Base-by-base conservation (phyloP, 2,113 vertebrate species). In the Microtus richardsoni region DNA sequence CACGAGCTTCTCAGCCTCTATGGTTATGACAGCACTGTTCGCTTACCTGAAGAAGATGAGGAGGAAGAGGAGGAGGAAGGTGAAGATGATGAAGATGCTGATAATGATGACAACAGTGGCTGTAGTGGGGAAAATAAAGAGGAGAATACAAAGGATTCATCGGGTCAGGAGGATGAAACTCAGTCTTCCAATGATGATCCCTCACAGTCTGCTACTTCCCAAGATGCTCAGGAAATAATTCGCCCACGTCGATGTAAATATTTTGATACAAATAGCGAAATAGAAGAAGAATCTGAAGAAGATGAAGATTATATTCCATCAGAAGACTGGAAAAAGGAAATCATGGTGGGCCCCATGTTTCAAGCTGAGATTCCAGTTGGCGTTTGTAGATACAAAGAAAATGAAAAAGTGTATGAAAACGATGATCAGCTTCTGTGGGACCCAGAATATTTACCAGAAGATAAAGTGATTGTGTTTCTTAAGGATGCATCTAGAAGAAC, bases 291-390 rank as follows among this genome's bases (percentile, higher is more conserved):
- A 97, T 99, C 99, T 0, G 99, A 99, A 98, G 99, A 99, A 98
- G 99, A 99, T 98, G 99, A 99, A 98, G 99, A 99, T 98, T 99
- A 99, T 97, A 98, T 99, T 98, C 99, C 99, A 70, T 99, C 99
- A 94, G 99, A 99, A 98, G 99, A 99, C 94, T 99, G 99, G 99
- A 99, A 99, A 98, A 99, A 99, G 99, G 99, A n/a, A n/a, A n/a
- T n/a, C n/a, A n/a, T n/a, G n/a, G n/a, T n/a, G n/a, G n/a, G n/a
- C n/a, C n/a, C n/a, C n/a, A n/a, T n/a, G n/a, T n/a, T n/a, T n/a
- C n/a, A n/a, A n/a, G n/a, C n/a, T n/a, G n/a, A n/a, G n/a, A n/a
- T n/a, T n/a, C n/a, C n/a, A n/a, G n/a, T n/a, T n/a, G n/a, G n/a
- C n/a, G n/a, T n/a, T n/a, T n/a, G n/a, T n/a, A n/a, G n/a, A n/a